Base-by-base conservation (phyloP, 2,113 vertebrate species). In the Chrysochloris asiatica region DNA sequence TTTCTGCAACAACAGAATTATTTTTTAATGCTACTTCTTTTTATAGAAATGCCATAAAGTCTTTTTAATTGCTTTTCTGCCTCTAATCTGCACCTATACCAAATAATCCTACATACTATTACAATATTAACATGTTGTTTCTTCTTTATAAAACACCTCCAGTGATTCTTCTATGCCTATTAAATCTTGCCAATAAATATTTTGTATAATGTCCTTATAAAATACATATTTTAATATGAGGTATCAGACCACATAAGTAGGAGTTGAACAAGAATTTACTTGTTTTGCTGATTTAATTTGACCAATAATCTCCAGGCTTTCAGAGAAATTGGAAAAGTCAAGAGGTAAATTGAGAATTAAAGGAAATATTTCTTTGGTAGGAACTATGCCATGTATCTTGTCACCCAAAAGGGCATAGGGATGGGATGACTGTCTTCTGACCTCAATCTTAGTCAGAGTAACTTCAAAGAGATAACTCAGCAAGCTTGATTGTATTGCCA, bases 381-480 rank as follows among this genome's bases (percentile, higher is more conserved):
- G 45, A 69, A 8, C 38, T 85, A 24, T 63, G 28, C 21, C 63
- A 30, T 63, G 54, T 85, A 26, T 83, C 16, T 48, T 45, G 47
- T 41, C 50, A 94, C 61, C 50, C 61, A 71, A 93, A 17, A 52
- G 73, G 10, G 5, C 5, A 22, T 54, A 16, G 30, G 24, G 19
- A n/a, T 59, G 54, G 43, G 30, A 88, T 83, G 41, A 47, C 38
- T 69, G 26, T 92, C 43, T 90, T 78, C n/a, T 93, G 94, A 89
- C 65, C 83, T 93, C 95, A 91, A 90, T 91, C 83, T 90, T 89
- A 77, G 59, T 41, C 36, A 92, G 30, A 82, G 38, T 17, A 72
- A 50, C 41, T 85, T 93, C 63, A 79, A 92, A 95, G 63, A 93
- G 54, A 89, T 30, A 88, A 73, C 43, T 65, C 82, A 67, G 88